Evolutionary conservation across 2,797 vertebrate species (phyloP).

Genomic region (Aselliscus stoliczkanus): DNA sequence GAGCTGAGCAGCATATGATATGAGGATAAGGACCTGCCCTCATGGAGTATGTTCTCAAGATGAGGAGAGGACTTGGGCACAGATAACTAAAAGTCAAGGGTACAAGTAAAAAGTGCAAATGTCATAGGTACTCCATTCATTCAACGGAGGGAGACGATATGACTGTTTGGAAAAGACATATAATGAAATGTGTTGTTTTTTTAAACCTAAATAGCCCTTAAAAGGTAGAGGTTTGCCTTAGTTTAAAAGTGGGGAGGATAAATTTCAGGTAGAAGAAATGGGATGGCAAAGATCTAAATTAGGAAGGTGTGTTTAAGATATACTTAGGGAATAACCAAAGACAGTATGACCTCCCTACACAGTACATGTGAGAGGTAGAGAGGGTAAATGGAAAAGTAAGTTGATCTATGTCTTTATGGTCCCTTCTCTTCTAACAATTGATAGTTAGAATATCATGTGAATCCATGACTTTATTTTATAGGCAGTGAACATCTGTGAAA

Average conservation of each 20-base stretch:
- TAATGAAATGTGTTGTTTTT: background rate
- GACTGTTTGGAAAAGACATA: background rate
- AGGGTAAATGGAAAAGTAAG: background rate
- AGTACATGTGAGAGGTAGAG: background rate
- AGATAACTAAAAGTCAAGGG: background rate
- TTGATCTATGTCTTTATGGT: background rate
- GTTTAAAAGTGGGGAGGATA: background rate
- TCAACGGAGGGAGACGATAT: background rate
- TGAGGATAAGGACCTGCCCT: background rate
- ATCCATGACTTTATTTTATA: background rate
- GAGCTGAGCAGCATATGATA: background rate
- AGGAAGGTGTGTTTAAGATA: background rate
- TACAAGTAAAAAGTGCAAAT: background rate
- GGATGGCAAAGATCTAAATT: background rate
- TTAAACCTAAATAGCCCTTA: background rate
- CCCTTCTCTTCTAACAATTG: background rate
- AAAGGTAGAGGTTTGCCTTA: background rate
- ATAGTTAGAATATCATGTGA: background rate
- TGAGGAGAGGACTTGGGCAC: background rate
- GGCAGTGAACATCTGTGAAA: background rate
- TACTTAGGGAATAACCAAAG: background rate
- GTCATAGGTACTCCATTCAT: background rate
- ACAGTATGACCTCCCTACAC: fast-evolving
- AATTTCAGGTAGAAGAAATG: background rate
- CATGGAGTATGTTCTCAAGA: background rate